A percentile compares a stretch with the other conserved stretches of the same genome.
phyloP scores from a whole-genome alignment of 1,140 invertebrate species.

The Drosophila melanica region DNA sequence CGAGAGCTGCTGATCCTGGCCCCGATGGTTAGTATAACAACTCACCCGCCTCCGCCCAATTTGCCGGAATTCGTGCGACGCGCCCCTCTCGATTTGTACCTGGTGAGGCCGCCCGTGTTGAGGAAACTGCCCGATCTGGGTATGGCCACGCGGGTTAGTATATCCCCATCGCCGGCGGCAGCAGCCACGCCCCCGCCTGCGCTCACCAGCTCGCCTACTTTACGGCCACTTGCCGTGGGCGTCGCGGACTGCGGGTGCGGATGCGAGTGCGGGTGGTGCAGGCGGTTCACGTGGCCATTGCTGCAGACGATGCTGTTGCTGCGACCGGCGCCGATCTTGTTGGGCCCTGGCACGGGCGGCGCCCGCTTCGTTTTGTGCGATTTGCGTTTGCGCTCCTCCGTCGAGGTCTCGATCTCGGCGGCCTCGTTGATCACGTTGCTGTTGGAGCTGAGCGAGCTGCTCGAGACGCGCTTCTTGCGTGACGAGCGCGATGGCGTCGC shows the following conservation, averaged over 20 bases:
- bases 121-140: conserved; percentile 92
- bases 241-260: conserved; percentile 18
- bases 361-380: conserved; percentile 80
- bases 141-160: conserved; percentile 92
- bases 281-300: conserved; percentile 66
- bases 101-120: conserved; percentile 89
- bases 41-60: conserved; percentile 73
- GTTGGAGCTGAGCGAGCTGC: conserved; percentile 86
- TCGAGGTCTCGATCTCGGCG: conserved; percentile 74
- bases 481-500: conserved; percentile 83
- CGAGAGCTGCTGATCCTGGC: conserved; percentile 23
- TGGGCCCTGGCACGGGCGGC: conserved; percentile 71
- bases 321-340: conserved; percentile 27
- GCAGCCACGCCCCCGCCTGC: conserved; percentile 64
- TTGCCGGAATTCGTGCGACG: conserved; percentile 71
- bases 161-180: conserved; percentile 87
- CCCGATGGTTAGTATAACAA: conserved; percentile 48
- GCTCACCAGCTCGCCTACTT: conserved; percentile 36
- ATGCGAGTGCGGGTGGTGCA: conserved; percentile 41
- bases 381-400: conserved; percentile 79
- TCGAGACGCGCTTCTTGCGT: conserved; percentile 86
- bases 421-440: conserved; percentile 85
- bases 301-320: conserved; percentile 55
- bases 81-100: conserved; percentile 86
- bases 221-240: conserved; percentile 72